phyloP scores from a whole-genome alignment of 92 coral and sea anemone genomes.

The Siderastrea siderea region DNA sequence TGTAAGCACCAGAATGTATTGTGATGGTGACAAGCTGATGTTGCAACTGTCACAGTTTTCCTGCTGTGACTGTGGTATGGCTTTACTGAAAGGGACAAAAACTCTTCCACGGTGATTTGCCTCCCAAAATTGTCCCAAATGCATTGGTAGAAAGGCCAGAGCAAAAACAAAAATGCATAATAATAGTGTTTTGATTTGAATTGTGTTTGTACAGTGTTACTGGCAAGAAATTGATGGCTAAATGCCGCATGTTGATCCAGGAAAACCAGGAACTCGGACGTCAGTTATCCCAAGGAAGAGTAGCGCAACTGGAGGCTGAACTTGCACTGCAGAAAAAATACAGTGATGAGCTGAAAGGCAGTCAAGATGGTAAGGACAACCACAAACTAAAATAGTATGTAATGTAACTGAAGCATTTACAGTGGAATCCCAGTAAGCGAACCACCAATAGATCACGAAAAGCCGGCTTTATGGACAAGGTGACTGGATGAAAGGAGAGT shows the following conservation, averaged over 20 bases:
- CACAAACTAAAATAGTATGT: no score
- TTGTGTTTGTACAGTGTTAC: constrained; percentile 81
- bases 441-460: no score
- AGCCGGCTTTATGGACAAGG: no score
- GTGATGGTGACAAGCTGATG: no score
- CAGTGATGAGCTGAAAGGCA: constrained; percentile 97
- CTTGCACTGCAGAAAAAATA: constrained; percentile 97
- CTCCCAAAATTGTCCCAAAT: neutral
- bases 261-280: constrained; percentile 98
- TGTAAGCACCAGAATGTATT: no score
- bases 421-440: no score
- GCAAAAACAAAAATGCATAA: neutral
- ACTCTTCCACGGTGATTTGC: no score
- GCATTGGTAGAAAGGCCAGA: neutral
- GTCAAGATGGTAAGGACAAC: constrained; percentile 91
- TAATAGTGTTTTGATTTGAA: neutral
- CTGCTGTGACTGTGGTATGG: no score
- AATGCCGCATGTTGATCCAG: constrained; percentile 98
- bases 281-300: constrained; percentile 98
- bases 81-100: no score
- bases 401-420: no score
- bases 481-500: no score
- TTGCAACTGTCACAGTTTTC: no score
- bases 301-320: constrained; percentile 97
- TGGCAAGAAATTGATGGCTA: constrained; percentile 99